These are phyloP conservation scores for Mellilla xanthometata DNA, from an alignment of 2,888 invertebrate species.

Conservation along the genomic window DNA sequence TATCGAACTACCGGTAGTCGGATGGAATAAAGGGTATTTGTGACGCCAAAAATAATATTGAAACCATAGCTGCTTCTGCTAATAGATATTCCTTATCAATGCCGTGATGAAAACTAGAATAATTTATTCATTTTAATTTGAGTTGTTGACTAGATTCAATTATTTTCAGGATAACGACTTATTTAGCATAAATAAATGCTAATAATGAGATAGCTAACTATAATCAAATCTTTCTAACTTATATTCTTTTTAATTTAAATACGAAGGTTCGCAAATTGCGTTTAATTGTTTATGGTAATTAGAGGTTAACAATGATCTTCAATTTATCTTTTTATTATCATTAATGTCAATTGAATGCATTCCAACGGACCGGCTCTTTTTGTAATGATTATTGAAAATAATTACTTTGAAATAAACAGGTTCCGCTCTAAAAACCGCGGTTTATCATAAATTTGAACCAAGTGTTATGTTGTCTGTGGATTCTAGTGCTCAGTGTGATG, in stretches of 20 bases:
- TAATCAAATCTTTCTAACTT: not conserved
- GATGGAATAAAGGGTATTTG: too few relatives aligned
- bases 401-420: not conserved
- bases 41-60: too few relatives aligned
- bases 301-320: slow-evolving; percentile 23
- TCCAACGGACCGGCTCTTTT: slow-evolving; percentile 1
- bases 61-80: too few relatives aligned
- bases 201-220: not conserved
- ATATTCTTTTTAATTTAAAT: not conserved
- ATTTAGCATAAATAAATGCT: slow-evolving; percentile 1
- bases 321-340: slow-evolving; percentile 15
- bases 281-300: slow-evolving; percentile 24
- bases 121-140: not conserved
- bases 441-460: too few relatives aligned
- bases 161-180: slow-evolving; percentile 2
- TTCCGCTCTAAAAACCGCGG: not conserved
- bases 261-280: slow-evolving; percentile 14
- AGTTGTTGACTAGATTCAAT: slow-evolving; percentile 1
- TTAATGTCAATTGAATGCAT: slow-evolving; percentile 11
- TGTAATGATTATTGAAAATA: not conserved
- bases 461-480: too few relatives aligned
- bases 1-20: too few relatives aligned
- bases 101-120: too few relatives aligned
- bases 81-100: too few relatives aligned
- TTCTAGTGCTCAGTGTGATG: too few relatives aligned